Evolutionary conservation across 2,113 vertebrate genomes (phyloP), one percentile per base, ranked within the genome.

Genomic region (Plecturocebus donacophilus): DNA sequence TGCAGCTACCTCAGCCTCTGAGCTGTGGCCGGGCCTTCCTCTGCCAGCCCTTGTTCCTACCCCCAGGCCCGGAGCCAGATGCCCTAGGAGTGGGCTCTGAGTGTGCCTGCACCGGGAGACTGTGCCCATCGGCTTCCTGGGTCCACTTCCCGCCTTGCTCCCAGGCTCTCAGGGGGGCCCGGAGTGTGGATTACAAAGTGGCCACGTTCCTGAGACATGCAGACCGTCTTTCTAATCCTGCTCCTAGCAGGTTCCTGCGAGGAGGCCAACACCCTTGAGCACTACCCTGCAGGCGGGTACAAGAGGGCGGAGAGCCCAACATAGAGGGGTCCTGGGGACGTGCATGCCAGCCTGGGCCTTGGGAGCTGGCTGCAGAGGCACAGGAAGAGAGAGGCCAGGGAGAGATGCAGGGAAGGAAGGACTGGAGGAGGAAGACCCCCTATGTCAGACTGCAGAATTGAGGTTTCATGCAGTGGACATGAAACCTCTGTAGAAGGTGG

Each of bases 1-100:
- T 42, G 42, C 27, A 92, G 96, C 95, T 97, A 97, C 96, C 97
- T 98, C 96, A 97, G 93, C 89, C 5, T 2, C 68, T 5, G 19
- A 89, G 76, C 76, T 86, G 16, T 19, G 0, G 79, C 40, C 40
- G 5, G 47, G 35, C 27, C 77, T 21, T 45, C n/a, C 49, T 47
- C 19, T 16, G 27, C 23, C 68, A 23, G 19, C 45, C 10, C 25
- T 68, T 35, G 4, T 68, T 66, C 83, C 7, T 14, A 30, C 12
- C 35, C 61, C 61, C 5, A 64, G 12, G 30, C 21, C 45, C 3
- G 4, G 42, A 30, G 25, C 16, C 81, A 83, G 68, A 40, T 14
- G 54, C 27, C 10, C 68, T 5, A 8, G 42, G 40, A 23, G 27
- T 1, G 0, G 61, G 19, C 13, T 25, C 35, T 27, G 25, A 17